Conservation (phyloP, 1,140 invertebrate species). For the Acromyrmex heyeri region DNA sequence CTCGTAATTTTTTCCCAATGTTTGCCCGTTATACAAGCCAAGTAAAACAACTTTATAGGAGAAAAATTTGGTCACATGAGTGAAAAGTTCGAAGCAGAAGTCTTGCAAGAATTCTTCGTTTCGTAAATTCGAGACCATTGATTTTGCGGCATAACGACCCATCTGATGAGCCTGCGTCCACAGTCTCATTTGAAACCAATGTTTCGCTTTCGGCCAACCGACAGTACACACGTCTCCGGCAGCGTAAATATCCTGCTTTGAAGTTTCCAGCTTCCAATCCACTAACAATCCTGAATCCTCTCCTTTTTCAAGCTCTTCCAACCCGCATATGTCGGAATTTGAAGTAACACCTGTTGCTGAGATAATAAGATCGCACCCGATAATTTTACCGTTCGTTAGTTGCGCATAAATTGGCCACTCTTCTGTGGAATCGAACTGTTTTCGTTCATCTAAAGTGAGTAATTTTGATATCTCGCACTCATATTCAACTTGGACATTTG, state of each 20-base stretch:
- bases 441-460: conserved; percentile 72
- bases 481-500: conserved; percentile 88
- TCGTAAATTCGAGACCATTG: conserved; percentile 91
- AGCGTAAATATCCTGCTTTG: conserved; percentile 93
- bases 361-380: conserved; percentile 96
- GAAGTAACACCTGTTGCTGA: conserved; percentile 98
- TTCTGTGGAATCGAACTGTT: conserved; percentile 60
- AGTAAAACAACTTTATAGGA: conserved; percentile 97
- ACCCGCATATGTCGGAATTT: conserved; percentile 88
- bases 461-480: conserved; percentile 90
- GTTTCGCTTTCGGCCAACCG: conserved; percentile 91
- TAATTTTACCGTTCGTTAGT: conserved; percentile 91
- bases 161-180: conserved; percentile 99
- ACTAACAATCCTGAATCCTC: conserved; percentile 93
- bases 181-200: conserved; percentile 98
- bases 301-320: conserved; percentile 88
- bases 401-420: conserved; percentile 91
- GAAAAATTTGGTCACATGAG: conserved; percentile 98
- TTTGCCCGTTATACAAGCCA: conserved; percentile 98
- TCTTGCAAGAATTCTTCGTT: conserved; percentile 92
- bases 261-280: conserved; percentile 95
- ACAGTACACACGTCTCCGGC: conserved; percentile 97
- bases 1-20: conserved; percentile 94
- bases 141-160: conserved; percentile 97
- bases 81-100: conserved; percentile 99